These are phyloP conservation scores for Orthosia gracilis DNA, from an alignment of 2,888 invertebrate species.

Conservation along the genomic window DNA sequence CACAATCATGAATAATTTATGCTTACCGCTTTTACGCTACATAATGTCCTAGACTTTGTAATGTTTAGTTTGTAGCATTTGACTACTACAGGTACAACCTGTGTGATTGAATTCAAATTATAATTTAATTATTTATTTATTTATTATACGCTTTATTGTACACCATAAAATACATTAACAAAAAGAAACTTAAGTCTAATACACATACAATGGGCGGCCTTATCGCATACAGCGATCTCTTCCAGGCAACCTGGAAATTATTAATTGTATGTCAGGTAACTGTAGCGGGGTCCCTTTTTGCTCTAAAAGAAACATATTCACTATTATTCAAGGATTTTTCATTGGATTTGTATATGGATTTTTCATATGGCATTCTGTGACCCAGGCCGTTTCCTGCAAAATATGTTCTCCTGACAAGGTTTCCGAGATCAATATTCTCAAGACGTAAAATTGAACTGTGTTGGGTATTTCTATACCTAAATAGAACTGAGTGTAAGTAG, in stretches of 20 bases:
- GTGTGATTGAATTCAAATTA: too few species aligned
- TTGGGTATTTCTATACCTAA: constrained; percentile 5
- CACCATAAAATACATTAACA: too few species aligned
- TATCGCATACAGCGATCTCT: too few species aligned
- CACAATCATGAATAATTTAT: not conserved
- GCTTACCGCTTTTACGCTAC: not conserved
- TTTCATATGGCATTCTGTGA: not conserved
- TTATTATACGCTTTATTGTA: too few species aligned
- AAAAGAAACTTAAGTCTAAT: too few species aligned
- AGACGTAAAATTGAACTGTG: not conserved
- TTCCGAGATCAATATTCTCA: not conserved
- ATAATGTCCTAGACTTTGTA: not conserved
- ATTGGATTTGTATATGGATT: not conserved
- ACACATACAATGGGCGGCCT: too few species aligned
- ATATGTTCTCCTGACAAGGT: constrained; percentile 1
- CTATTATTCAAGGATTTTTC: not conserved
- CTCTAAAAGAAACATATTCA: not conserved
- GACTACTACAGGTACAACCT: not conserved
- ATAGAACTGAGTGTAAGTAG: constrained; percentile 30
- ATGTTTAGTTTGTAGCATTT: not conserved
- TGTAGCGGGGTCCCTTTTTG: not conserved
- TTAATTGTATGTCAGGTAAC: too few species aligned
- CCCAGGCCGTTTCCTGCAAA: not conserved
- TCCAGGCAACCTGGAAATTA: too few species aligned
- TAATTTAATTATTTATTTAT: too few species aligned